These are phyloP conservation scores for Babylonia areolata DNA, from an alignment of 1,140 invertebrate genomes.

Conservation along the genomic window DNA sequence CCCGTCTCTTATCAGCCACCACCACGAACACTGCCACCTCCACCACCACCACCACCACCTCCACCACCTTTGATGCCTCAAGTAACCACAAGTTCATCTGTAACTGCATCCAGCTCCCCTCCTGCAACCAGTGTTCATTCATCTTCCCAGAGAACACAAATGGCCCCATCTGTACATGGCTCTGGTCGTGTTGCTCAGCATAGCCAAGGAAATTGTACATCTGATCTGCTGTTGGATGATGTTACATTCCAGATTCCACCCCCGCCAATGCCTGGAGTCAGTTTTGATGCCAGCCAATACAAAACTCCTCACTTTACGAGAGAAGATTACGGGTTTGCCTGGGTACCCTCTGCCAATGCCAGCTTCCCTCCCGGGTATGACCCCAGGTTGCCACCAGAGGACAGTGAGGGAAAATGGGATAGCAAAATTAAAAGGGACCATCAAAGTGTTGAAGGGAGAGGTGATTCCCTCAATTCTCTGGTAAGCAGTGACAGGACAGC, in stretches of 20 bases:
- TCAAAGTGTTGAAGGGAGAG: background rate
- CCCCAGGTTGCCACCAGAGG: slow-evolving; percentile 38
- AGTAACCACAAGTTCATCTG: background rate
- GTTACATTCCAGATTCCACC: background rate
- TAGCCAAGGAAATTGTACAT: background rate
- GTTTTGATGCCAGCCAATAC: slow-evolving; percentile 50
- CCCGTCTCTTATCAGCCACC: background rate
- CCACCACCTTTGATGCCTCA: background rate
- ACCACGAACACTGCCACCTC: background rate
- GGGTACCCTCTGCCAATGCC: slow-evolving; percentile 61
- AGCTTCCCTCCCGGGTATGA: slow-evolving; percentile 57
- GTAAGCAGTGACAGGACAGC: background rate
- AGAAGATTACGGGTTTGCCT: slow-evolving; percentile 51
- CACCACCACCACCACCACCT: background rate
- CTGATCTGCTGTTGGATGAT: background rate
- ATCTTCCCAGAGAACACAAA: background rate
- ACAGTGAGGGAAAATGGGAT: background rate
- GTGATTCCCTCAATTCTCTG: background rate
- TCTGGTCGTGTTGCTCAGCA: background rate
- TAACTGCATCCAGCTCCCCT: background rate
- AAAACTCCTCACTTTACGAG: slow-evolving; percentile 9
- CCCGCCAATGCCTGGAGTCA: background rate
- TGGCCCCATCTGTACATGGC: background rate
- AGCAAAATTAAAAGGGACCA: background rate
- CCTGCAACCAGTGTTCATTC: background rate